Percentiles rank a stretch among this genome's conserved stretches.
Conservation (phyloP, 2,888 invertebrate genomes). For the Tetragnatha montana region DNA sequence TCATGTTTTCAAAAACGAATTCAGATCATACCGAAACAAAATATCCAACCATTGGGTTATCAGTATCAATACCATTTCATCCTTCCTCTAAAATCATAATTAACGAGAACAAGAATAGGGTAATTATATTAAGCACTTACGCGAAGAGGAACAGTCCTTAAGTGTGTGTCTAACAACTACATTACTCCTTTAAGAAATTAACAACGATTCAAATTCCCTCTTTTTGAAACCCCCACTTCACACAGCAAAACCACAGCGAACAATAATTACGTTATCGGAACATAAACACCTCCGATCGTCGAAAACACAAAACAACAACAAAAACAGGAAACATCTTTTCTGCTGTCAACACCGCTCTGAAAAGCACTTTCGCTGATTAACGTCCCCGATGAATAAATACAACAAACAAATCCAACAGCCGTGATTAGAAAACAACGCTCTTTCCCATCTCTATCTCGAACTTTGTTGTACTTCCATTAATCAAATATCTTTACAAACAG, state of each 20-base stretch:
- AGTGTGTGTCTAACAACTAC: too few relatives aligned
- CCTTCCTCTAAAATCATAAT: too few relatives aligned
- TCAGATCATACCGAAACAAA: too few relatives aligned
- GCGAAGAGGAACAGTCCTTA: too few relatives aligned
- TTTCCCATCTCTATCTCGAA: constrained; percentile 26
- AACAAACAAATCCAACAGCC: constrained; percentile 20
- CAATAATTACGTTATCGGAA: not conserved
- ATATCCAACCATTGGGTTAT: too few relatives aligned
- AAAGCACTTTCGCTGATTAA: constrained; percentile 47
- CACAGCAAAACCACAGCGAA: not conserved
- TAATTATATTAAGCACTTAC: too few relatives aligned
- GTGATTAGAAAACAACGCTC: constrained; percentile 37
- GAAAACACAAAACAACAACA: not conserved
- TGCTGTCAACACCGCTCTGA: constrained; percentile 19
- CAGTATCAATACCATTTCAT: too few relatives aligned
- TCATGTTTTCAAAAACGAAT: too few relatives aligned
- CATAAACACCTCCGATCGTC: not conserved
- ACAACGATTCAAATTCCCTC: too few relatives aligned
- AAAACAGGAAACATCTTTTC: constrained; percentile 14
- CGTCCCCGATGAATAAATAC: constrained; percentile 13
- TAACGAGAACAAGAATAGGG: too few relatives aligned
- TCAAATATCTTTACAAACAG: constrained; percentile 37
- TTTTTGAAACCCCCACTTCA: not conserved
- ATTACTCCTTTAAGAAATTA: too few relatives aligned
- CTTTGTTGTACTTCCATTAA: constrained; percentile 40